Evolutionary conservation across 2,113 vertebrate species (phyloP).

Genomic region (Emydocephalus ijimae): DNA sequence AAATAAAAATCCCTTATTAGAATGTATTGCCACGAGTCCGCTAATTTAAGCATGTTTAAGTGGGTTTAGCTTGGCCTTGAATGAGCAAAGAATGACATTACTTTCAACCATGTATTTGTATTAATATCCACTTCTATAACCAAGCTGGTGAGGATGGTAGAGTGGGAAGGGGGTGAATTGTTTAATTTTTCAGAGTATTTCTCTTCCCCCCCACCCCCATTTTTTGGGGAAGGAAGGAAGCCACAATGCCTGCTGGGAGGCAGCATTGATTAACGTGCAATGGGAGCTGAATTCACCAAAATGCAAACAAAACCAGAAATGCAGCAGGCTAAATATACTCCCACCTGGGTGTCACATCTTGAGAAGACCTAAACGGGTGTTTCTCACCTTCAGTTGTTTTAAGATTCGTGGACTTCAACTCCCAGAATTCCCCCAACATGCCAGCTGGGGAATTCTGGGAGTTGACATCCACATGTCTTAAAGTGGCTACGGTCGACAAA

Average conservation of each 20-base stretch:
- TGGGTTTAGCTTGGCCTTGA: background rate
- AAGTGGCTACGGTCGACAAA: background rate
- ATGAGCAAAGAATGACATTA: background rate
- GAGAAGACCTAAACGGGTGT: background rate
- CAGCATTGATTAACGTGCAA: background rate
- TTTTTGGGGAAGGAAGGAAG: background rate
- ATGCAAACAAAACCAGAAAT: background rate
- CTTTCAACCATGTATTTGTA: background rate
- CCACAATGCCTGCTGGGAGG: background rate
- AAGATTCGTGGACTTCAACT: background rate
- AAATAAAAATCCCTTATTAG: background rate
- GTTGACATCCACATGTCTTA: background rate
- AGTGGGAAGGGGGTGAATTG: background rate
- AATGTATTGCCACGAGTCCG: background rate
- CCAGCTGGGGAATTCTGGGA: background rate
- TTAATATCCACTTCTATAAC: background rate
- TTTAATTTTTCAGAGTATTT: background rate
- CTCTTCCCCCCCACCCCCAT: background rate
- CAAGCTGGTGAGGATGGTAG: background rate
- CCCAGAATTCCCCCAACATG: background rate
- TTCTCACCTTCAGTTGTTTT: background rate
- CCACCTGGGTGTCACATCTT: background rate
- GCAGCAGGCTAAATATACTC: background rate
- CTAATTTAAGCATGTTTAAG: background rate
- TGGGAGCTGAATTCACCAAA: background rate